Base-by-base conservation (phyloP, 2,888 invertebrate genomes). In the Anthophora plumipes region DNA sequence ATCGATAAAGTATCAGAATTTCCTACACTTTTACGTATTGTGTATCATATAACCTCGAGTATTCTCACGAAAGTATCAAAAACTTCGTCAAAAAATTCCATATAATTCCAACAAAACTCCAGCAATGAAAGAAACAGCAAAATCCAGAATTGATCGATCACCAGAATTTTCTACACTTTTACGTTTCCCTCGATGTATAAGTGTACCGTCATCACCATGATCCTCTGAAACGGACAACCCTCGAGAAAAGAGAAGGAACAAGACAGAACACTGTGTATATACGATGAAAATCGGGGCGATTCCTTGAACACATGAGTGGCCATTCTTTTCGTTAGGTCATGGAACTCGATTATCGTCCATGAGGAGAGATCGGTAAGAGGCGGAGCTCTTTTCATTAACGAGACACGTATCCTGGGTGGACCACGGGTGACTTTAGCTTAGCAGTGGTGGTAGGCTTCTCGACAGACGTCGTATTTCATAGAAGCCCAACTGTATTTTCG, bases 401-500 rank as follows among this genome's bases (percentile, higher is more conserved):
- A 88, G 89, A 80, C 80, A 77, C 85, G 84, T 85, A 83, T 82
- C 78, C 68, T 64, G 77, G 73, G 77, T 69, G 74, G 83, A 82
- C 57, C 77, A 55, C 64, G 75, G n/a, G 72, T 79, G 81, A 72
- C 77, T 85, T 31, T 74, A 73, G 70, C 80, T 68, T 69, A 60
- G 54, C 57, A 63, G 46, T 41, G n/a, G n/a, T 75, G 81, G 75
- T 82, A 84, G 80, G 77, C 85, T 63, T n/a, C 64, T 64, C 64
- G 31, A 78, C 78, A 70, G 78, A 86, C 80, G 89, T 90, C 91
- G 90, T 92, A 92, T 90, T 91, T 92, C 90, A 92, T 90, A 89
- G 88, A 89, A 87, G 88, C 86, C 88, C 83, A 89, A 89, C 81
- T 90, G 88, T 92, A 92, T 92, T 92, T 92, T 92, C 91, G 90